phyloP scores from a whole-genome alignment of 2,113 vertebrate species.

The Amazona guildingii region DNA sequence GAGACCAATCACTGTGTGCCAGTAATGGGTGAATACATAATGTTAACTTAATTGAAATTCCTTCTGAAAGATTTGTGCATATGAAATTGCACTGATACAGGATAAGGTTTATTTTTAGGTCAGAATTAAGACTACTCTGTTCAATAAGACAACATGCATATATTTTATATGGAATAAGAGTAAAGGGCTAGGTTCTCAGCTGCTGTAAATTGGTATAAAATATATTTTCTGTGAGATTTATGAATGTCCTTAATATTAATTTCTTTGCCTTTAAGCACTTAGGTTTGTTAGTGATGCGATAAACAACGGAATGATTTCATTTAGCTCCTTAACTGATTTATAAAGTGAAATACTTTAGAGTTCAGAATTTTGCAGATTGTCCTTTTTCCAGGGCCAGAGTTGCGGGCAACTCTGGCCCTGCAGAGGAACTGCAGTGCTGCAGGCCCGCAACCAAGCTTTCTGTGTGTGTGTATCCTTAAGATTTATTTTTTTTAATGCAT shows the following conservation, averaged over 20 bases:
- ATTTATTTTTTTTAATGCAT: neutral
- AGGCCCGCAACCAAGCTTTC: neutral
- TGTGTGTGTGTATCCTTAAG: neutral
- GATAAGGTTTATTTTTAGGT: constrained; percentile 54
- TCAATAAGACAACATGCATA: neutral
- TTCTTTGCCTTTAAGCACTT: constrained; percentile 67
- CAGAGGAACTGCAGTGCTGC: neutral
- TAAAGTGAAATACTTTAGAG: constrained; percentile 1
- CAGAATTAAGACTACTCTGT: constrained; percentile 21
- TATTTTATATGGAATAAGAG: neutral
- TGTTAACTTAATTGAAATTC: constrained; percentile 68
- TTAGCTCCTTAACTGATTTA: constrained; percentile 58
- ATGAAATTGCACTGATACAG: constrained; percentile 56
- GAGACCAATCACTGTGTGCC: constrained; percentile 45
- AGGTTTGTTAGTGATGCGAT: constrained; percentile 64
- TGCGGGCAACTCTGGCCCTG: neutral
- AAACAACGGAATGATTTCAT: constrained; percentile 67
- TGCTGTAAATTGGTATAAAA: constrained; percentile 39
- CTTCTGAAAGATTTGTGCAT: constrained; percentile 67
- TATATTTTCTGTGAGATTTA: constrained; percentile 53
- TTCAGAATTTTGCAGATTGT: neutral
- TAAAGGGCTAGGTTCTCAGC: neutral
- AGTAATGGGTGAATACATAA: constrained; percentile 69
- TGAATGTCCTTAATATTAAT: constrained; percentile 66
- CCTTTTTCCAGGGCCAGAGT: neutral